Evolutionary conservation across 37 sponge, comb jelly and placozoan genomes (phyloP), one percentile per base, ranked within the genome.

Genomic region (Eunapius fragilis): DNA sequence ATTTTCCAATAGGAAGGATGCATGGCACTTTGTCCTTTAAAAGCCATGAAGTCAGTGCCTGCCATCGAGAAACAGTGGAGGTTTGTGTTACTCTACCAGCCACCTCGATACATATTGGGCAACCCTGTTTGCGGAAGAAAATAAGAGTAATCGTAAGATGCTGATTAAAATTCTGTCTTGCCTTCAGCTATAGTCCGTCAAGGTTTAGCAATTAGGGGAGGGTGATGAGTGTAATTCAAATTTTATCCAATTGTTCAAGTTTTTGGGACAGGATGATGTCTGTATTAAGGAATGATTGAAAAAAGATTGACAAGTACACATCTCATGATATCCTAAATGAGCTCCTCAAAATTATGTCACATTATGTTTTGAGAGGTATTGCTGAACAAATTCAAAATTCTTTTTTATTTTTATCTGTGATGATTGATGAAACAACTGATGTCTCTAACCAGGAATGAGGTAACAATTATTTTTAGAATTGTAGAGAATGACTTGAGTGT

Each of bases 381-480:
- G 31, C 72, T 25, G 32, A 31, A 34, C 41, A 76, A 77, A n/a
- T n/a, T n/a, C n/a, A n/a, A n/a, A n/a, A n/a, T n/a, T n/a, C 7
- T 85, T 34, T 70, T 27, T 85, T 47, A 45, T 86, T 27, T 26
- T 50, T 67, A 24, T 9, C 41, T 41, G 30, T 74, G 9, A 74
- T 83, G 75, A 58, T 74, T 2, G 86, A 87, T 71, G 81, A 87
- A 71, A 87, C 82, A 80, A 87, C 88, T 35, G 81, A 87, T 45
- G 19, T 38, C 4, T 48, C 33, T 34, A 87, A 87, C 69, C 72
- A 36, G 17, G 88, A 92, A 67, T 89, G 88, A 34, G 41, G 24
- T 92, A 45, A 89, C 85, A 26, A 25, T 87, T 80, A 31, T 37
- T 50, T 36, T 88, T 81, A 71, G 86, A 24, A 80, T 71, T 70